Conservation (phyloP, 2,888 invertebrate species). For the Blastobasis adustella region DNA sequence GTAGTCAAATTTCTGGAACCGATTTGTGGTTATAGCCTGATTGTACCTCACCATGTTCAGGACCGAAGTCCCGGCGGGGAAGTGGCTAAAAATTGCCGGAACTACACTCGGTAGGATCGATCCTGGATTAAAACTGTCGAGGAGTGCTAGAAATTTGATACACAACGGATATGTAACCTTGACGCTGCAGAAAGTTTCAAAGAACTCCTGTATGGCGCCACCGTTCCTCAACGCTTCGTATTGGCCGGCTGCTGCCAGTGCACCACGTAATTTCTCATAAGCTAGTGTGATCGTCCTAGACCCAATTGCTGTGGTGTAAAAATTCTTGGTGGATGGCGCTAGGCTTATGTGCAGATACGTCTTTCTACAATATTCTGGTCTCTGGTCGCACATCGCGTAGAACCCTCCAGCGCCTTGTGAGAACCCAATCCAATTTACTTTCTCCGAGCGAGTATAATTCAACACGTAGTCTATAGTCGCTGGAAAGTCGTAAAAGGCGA, state of each 20-base stretch:
- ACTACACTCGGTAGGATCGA: constrained; percentile 37
- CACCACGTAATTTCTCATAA: constrained; percentile 20
- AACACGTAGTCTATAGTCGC: constrained; percentile 84
- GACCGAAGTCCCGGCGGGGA: constrained; percentile 43
- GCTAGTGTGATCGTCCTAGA: constrained; percentile 21
- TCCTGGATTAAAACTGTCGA: constrained; percentile 38
- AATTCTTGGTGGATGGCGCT: constrained; percentile 75
- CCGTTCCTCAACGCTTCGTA: constrained; percentile 40
- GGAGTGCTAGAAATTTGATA: constrained; percentile 16
- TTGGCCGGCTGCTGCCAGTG: constrained; percentile 23
- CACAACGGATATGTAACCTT: constrained; percentile 29
- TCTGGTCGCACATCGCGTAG: constrained; percentile 71
- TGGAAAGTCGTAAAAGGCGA: constrained; percentile 85
- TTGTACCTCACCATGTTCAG: constrained; percentile 47
- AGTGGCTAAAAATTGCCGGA: constrained; percentile 33
- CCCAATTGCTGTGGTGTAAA: constrained; percentile 35
- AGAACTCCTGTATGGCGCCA: constrained; percentile 30
- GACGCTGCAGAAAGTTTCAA: constrained; percentile 38
- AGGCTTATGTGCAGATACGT: constrained; percentile 74
- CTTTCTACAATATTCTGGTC: constrained; percentile 76
- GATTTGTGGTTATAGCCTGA: constrained; percentile 28
- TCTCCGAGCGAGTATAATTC: constrained; percentile 55
- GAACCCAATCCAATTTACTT: constrained; percentile 81
- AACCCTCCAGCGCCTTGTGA: constrained; percentile 80
- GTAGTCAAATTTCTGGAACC: constrained; percentile 47